A percentile compares a stretch with the other conserved stretches of the same genome.
phyloP scores from a whole-genome alignment of 2,113 vertebrate genomes.

The Echinops telfairi region DNA sequence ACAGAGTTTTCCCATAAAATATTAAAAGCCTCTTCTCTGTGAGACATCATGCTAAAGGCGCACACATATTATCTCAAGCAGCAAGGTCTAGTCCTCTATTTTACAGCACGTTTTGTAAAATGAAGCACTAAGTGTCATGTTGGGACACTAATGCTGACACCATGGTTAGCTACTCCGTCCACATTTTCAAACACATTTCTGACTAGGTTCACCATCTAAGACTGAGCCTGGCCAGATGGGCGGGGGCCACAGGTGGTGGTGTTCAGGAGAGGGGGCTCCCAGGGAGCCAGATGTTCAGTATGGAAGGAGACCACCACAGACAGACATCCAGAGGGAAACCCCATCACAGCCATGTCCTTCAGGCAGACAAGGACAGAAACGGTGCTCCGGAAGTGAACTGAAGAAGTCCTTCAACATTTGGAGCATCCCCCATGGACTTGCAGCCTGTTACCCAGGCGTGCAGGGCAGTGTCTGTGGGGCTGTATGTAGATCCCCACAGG shows the following conservation, averaged over 20 bases:
- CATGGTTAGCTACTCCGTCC: not conserved
- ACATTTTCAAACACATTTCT: not conserved
- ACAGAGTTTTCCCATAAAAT: no score
- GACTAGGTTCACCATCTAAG: not conserved
- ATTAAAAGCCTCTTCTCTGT: no score
- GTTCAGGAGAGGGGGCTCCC: not conserved
- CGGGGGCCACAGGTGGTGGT: not conserved
- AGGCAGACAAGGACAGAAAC: not conserved
- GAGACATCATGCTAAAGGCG: not conserved
- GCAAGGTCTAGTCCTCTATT: not conserved
- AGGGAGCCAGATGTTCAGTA: not conserved
- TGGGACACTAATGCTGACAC: not conserved
- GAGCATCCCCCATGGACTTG: not conserved
- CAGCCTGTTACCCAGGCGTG: not conserved
- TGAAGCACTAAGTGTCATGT: not conserved
- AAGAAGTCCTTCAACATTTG: not conserved
- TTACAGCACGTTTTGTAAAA: slow-evolving; percentile 41
- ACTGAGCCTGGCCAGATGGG: not conserved
- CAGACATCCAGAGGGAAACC: no score
- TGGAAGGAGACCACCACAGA: not conserved
- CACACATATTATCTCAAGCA: slow-evolving; percentile 6
- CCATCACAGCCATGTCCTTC: not conserved
- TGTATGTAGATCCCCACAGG: not conserved
- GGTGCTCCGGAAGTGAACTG: not conserved
- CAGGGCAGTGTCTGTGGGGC: not conserved